Evolutionary conservation across 2,113 vertebrate genomes (phyloP).

Genomic region (Entomyzon cyanotis): DNA sequence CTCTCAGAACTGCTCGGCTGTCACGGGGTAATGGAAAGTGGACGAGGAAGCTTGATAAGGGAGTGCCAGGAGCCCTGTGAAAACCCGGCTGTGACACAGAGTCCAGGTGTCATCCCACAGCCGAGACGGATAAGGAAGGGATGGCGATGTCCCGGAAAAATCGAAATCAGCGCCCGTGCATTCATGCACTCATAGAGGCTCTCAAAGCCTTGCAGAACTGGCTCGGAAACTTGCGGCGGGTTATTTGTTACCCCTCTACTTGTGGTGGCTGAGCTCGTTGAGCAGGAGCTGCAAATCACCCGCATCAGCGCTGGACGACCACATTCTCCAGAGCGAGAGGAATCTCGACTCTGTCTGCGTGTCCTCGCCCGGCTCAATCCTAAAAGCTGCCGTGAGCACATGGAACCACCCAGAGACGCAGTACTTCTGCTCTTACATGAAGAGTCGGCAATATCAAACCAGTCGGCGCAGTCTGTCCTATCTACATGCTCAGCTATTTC

Average conservation of each 20-base stretch:
- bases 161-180: neutral
- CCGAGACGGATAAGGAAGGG: neutral
- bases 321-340: neutral
- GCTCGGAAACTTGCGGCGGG: accelerated
- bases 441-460: neutral
- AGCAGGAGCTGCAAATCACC: neutral
- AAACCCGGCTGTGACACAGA: neutral
- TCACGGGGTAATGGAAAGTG: neutral
- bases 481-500: neutral
- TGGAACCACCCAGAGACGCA: neutral
- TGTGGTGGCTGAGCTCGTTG: neutral
- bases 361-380: neutral
- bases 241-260: neutral
- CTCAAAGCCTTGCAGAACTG: neutral
- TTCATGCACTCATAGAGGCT: neutral
- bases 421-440: neutral
- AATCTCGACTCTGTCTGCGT: neutral
- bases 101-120: neutral
- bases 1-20: neutral
- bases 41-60: neutral
- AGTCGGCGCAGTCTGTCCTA: neutral
- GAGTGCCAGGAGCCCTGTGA: neutral
- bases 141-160: neutral
- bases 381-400: neutral
- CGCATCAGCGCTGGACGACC: neutral